These are phyloP conservation scores for Poeciliopsis occidentalis DNA, from an alignment of 2,113 vertebrate species.

Conservation along the genomic window DNA sequence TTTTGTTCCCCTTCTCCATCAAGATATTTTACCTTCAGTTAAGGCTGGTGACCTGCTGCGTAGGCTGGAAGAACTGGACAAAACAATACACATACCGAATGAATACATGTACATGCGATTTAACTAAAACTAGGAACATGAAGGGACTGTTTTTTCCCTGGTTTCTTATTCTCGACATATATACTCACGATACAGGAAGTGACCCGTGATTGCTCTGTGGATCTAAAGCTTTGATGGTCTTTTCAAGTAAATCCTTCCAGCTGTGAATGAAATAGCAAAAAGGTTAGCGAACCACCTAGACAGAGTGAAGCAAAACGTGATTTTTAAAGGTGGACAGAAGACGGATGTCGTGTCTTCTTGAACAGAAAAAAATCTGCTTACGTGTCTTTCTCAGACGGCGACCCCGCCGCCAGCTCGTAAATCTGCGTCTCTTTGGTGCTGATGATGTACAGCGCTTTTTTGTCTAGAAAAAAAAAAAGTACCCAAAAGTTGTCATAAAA, in stretches of 20 bases:
- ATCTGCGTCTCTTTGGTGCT: conserved; percentile 93
- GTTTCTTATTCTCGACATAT: background rate
- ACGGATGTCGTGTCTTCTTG: background rate
- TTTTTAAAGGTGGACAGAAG: background rate
- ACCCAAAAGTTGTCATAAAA: fast-evolving
- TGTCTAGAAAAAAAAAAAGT: conserved; percentile 77
- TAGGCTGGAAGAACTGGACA: conserved; percentile 50
- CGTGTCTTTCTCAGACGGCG: conserved; percentile 89
- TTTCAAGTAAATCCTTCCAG: conserved; percentile 80
- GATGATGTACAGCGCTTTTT: conserved; percentile 92
- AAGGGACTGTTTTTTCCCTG: background rate
- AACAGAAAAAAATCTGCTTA: conserved; percentile 53
- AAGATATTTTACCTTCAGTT: conserved; percentile 59
- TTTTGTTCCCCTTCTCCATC: background rate
- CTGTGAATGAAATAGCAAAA: conserved; percentile 46
- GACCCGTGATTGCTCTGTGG: conserved; percentile 60
- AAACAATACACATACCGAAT: background rate
- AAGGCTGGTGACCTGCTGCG: conserved; percentile 56
- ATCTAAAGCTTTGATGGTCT: conserved; percentile 59
- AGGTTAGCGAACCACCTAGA: background rate
- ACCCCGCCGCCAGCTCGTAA: conserved; percentile 90
- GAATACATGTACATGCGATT: background rate
- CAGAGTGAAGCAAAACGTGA: fast-evolving
- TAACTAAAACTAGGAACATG: background rate
- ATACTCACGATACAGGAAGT: conserved; percentile 65